phyloP scores from a whole-genome alignment of 2,797 vertebrate species.

The Chaunax sp. region DNA sequence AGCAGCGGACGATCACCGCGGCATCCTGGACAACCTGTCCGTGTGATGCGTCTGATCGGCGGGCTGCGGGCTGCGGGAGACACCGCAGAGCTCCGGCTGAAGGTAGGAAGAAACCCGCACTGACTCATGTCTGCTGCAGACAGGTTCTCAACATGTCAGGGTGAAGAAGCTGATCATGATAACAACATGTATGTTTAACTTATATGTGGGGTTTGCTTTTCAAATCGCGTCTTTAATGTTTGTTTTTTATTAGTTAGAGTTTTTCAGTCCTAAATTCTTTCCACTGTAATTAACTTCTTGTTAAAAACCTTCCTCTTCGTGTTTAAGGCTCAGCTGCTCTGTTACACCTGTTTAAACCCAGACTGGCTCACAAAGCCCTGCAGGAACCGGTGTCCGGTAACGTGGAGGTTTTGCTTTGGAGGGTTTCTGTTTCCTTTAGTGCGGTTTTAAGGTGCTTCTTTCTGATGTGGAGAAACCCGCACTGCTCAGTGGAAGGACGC shows the following conservation, averaged over 20 bases:
- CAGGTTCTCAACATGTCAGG: neutral
- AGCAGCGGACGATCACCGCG: constrained; percentile 14
- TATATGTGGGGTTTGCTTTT: no score
- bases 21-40: constrained; percentile 28
- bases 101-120: constrained; percentile 50
- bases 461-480: neutral
- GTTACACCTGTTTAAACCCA: constrained; percentile 62
- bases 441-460: neutral
- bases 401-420: no score
- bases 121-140: no score
- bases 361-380: neutral
- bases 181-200: no score
- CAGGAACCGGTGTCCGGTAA: neutral
- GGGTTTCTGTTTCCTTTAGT: neutral
- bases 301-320: neutral
- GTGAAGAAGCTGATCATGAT: neutral
- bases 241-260: no score
- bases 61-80: constrained; percentile 46
- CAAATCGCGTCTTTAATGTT: no score
- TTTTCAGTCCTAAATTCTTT: no score
- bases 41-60: constrained; percentile 30
- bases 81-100: constrained; percentile 36
- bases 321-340: constrained; percentile 12
- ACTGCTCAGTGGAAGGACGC: constrained; percentile 58
- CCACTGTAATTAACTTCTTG: no score